A percentile compares a stretch with the other conserved stretches of the same genome.
Evolutionary conservation across 2,888 invertebrate genomes (phyloP).

Genomic region (Polydrusus pterygomalis): DNA sequence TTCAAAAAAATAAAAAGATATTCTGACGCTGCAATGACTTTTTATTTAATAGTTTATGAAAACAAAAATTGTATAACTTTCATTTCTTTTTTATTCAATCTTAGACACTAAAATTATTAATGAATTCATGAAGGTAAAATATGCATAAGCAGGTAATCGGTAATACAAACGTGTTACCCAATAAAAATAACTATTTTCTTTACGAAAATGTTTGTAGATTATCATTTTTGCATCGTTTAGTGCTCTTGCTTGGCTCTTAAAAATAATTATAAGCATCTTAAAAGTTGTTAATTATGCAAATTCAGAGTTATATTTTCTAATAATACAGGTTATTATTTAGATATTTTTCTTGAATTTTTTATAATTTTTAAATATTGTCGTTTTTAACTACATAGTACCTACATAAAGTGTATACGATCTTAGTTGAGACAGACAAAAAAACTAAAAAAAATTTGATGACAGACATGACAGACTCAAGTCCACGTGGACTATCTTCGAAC

Average conservation of each 20-base stretch:
- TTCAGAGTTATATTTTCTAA: not conserved
- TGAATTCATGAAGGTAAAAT: conserved; percentile 45
- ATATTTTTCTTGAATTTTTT: too few species aligned
- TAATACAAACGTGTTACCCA: conserved; percentile 19
- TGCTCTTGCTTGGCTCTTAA: not conserved
- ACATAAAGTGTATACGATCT: too few species aligned
- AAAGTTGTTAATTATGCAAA: not conserved
- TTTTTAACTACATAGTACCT: too few species aligned
- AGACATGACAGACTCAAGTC: too few species aligned
- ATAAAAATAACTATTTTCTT: conserved; percentile 1
- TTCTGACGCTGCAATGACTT: too few species aligned
- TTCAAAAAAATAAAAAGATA: too few species aligned
- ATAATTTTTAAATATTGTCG: too few species aligned
- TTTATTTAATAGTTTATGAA: too few species aligned
- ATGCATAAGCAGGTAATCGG: conserved; percentile 45
- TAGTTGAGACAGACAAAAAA: too few species aligned
- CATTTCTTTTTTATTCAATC: not conserved
- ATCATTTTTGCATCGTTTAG: conserved; percentile 14
- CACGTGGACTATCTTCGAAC: too few species aligned
- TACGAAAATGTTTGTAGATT: not conserved
- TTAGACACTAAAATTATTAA: conserved; percentile 7
- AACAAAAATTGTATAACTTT: not conserved
- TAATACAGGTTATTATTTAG: not conserved
- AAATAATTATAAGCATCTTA: not conserved
- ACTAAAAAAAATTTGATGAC: too few species aligned